Evolutionary conservation across 2,888 invertebrate species (phyloP), one percentile per base, ranked within the genome.

Genomic region (Leptinotarsa tumamoca): DNA sequence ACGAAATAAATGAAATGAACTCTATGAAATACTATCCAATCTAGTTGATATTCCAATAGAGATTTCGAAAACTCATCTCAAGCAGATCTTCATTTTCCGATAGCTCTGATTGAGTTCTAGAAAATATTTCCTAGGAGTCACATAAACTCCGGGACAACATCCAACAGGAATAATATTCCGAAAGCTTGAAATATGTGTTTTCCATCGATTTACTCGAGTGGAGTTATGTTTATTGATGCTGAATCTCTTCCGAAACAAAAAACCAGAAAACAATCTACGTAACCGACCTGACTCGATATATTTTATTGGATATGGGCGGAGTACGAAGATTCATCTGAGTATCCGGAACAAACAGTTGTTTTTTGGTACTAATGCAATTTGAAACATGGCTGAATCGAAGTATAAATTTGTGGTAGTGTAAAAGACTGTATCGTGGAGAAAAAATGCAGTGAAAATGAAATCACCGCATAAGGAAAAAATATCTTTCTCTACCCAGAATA

Each of bases 171-270:
- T 54, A 54, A 54, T 18, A 54, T 54, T 18, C 54, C 54, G 18
- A 54, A 54, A 13, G 54, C 54, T 54, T 54, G 18, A 54, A 54
- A 54, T 54, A 54, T 54, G n/a, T 54, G 54, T 54, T 54, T 54
- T 54, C 54, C 54, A 18, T 61, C 61, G 61, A 61, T 61, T 61
- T 61, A 21, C 14, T 21, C 15, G 15, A 15, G 27, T 14, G 15
- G 23, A 61, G 61, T 23, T 61, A 61, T 61, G 61, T 61, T 54
- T 61, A 61, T 61, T 23, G 61, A 61, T 27, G 27, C 27, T 61
- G 61, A 61, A 61, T 61, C 61, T 13, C 54, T 54, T 54, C 61
- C 27, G 61, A 21, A 23, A 21, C 61, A 61, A 61, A 61, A 61
- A 61, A 43, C 27, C 27, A 15, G 21, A 10, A 18, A 54, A 27